Percentiles rank a stretch among this genome's conserved stretches.
Conservation (phyloP, 2,113 vertebrate genomes). For the Archilochus colubris region DNA sequence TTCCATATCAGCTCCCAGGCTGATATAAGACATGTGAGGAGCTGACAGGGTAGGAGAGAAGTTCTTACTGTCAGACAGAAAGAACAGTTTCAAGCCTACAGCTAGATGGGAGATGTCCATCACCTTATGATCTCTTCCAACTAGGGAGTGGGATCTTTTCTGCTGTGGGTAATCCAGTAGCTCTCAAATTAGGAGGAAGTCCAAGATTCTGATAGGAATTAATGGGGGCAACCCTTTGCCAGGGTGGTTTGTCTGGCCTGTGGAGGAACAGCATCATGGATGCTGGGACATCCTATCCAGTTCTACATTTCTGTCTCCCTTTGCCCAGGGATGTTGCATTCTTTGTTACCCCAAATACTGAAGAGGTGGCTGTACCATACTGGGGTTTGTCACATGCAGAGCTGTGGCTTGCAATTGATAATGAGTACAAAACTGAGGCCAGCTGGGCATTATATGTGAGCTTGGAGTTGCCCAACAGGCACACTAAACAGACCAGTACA, state of each 20-base stretch:
- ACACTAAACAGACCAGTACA: background rate
- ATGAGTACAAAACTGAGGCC: background rate
- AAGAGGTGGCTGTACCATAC: background rate
- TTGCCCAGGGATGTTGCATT: background rate
- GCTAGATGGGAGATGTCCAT: background rate
- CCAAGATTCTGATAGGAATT: background rate
- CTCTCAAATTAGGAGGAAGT: background rate
- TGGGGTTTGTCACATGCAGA: background rate
- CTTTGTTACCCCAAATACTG: background rate
- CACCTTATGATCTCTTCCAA: fast-evolving
- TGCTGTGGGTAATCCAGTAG: background rate
- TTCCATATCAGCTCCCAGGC: background rate
- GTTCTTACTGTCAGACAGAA: background rate
- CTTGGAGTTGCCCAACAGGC: background rate
- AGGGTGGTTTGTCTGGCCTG: background rate
- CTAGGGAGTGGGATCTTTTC: background rate
- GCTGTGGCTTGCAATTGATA: background rate
- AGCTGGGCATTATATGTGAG: background rate
- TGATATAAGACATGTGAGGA: background rate
- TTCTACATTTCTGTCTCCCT: background rate
- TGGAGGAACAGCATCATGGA: background rate
- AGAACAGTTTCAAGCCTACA: background rate
- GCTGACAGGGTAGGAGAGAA: background rate
- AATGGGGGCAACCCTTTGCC: background rate
- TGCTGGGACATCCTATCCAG: background rate